Percentiles rank a stretch among this genome's conserved stretches.
Evolutionary conservation across 1,140 invertebrate genomes (phyloP).

Genomic region (Sycophaga agraensis): DNA sequence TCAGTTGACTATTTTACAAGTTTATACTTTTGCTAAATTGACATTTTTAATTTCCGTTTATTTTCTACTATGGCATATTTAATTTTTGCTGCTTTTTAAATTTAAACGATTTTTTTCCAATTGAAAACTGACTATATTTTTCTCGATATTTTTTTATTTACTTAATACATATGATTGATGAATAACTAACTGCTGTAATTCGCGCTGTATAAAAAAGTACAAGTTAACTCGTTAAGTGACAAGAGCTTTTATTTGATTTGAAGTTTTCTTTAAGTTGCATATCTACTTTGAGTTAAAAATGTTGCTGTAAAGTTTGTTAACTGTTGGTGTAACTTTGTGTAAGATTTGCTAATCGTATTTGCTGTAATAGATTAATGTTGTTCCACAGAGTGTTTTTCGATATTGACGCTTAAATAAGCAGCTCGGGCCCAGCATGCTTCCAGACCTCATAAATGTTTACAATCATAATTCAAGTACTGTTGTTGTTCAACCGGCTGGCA

Average conservation of each 20-base stretch:
- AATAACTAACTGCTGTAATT: constrained; percentile 3
- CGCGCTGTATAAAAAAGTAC: too few relatives aligned
- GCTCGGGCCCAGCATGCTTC: constrained; percentile 7
- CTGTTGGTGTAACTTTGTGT: background rate
- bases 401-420: background rate
- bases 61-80: background rate
- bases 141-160: background rate
- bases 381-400: background rate
- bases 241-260: background rate
- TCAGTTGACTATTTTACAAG: background rate
- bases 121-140: too few relatives aligned
- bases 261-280: constrained; percentile 4
- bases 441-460: background rate
- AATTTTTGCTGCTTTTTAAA: constrained; percentile 5
- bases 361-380: background rate
- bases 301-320: background rate
- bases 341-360: constrained; percentile 3
- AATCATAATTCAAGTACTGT: background rate
- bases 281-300: background rate
- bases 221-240: too few relatives aligned
- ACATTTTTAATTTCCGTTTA: background rate
- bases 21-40: background rate
- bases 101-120: too few relatives aligned
- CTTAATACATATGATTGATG: background rate
- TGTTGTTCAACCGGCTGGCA: background rate